Conservation (phyloP, 2,113 vertebrate genomes). For the Syngnathus floridae region DNA sequence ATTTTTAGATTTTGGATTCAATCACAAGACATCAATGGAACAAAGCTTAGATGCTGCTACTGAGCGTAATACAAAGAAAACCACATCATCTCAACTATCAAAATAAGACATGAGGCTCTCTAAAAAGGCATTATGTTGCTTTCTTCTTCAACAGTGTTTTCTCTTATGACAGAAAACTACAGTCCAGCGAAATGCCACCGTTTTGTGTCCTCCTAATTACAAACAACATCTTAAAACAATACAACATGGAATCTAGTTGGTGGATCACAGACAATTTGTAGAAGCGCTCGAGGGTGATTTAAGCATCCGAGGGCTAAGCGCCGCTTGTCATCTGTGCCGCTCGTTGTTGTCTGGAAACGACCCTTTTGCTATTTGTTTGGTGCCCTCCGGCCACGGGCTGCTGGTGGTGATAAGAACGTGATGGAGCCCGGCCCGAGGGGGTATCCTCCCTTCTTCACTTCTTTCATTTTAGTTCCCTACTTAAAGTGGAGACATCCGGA, state of each 20-base stretch:
- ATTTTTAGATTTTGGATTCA: no score
- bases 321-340: not conserved
- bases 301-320: not conserved
- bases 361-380: slow-evolving; percentile 42
- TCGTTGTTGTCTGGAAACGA: slow-evolving; percentile 38
- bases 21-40: no score
- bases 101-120: no score
- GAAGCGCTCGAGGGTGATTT: not conserved
- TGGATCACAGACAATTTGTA: slow-evolving; percentile 1
- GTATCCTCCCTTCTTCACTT: slow-evolving; percentile 54
- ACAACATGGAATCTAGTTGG: not conserved
- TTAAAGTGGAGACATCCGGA: slow-evolving; percentile 57
- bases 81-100: no score
- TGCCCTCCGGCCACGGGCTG: slow-evolving; percentile 56
- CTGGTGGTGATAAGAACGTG: slow-evolving; percentile 60
- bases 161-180: not conserved
- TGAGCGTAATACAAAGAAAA: no score
- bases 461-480: slow-evolving; percentile 54
- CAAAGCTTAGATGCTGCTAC: no score
- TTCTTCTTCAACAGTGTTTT: not conserved
- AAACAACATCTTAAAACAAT: not conserved
- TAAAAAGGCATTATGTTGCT: no score
- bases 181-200: not conserved
- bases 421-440: slow-evolving; percentile 32
- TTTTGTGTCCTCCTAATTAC: not conserved